Evolutionary conservation across 2,888 invertebrate species (phyloP), one percentile per base, ranked within the genome.

Genomic region (Leucozona laternaria): DNA sequence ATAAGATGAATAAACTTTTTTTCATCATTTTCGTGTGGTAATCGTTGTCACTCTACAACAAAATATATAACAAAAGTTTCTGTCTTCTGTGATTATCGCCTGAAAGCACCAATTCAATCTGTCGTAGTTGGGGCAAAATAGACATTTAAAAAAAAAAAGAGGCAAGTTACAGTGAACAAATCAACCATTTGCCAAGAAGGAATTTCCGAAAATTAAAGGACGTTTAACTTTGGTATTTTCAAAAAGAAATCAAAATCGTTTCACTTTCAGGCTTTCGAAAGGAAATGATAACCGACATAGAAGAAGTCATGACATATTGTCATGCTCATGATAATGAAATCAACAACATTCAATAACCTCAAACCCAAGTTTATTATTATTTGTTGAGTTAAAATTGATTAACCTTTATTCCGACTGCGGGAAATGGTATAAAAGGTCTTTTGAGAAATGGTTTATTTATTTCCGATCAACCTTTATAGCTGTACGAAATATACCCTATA

Each of bases 221-320:
- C 20, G 4, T 37, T 43, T 22, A 60, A 60, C 3, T 40, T 40
- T 40, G 22, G 7, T 40, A 40, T 40, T 45, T 64, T 28, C 45
- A 45, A 64, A 64, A 45, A 25, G 40, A 45, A 45, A 43, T 43
- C 25, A 25, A 43, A 28, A 28, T n/a, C 13, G 17, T 28, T 45
- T 45, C 43, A 7, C 28, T 45, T 4, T 43, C 28, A 17, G 43
- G 17, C 2, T 17, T 53, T 53, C 7, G n/a, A n/a, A 13, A 8
- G 11, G 48, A 45, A 50, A 50, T 7, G 25, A 50, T 25, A 50
- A 50, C n/a, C 25, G 4, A 53, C 15, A 53, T 15, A 43, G 25
- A 10, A 62, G 20, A 62, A 43, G 45, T 64, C 64, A 64, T 64
- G 40, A 43, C 62, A 28, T 64, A 64, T 64, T 45, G 62, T 45